Conservation (phyloP, 2,888 invertebrate species). For the Amphiduros pacificus region DNA sequence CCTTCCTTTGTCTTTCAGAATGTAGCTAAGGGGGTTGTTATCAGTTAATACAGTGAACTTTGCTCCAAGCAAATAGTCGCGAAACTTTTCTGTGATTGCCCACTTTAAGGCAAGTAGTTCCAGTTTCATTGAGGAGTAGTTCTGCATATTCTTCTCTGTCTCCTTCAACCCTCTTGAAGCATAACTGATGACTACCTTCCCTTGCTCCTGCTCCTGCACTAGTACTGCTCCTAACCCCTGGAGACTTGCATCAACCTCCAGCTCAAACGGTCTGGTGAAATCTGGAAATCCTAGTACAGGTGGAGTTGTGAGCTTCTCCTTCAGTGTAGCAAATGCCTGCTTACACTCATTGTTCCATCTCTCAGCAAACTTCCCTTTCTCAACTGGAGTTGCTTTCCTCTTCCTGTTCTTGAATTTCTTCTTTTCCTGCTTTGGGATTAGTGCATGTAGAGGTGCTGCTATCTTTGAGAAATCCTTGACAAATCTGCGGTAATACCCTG, state of each 20-base stretch:
- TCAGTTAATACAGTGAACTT: slow-evolving; percentile 7
- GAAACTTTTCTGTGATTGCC: slow-evolving; percentile 1
- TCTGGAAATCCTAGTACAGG: slow-evolving; percentile 23
- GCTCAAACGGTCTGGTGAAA: not conserved
- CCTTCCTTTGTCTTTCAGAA: not conserved
- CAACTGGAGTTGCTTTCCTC: not conserved
- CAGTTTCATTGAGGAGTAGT: slow-evolving; percentile 14
- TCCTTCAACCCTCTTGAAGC: not conserved
- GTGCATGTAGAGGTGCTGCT: not conserved
- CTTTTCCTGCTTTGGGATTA: not conserved
- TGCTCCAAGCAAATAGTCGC: slow-evolving; percentile 5
- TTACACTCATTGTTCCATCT: slow-evolving; percentile 16
- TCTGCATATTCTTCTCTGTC: slow-evolving; percentile 4
- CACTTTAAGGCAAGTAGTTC: slow-evolving; percentile 15
- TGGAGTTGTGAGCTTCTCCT: not conserved
- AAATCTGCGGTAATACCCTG: slow-evolving; percentile 16
- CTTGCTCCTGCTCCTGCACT: slow-evolving; percentile 8
- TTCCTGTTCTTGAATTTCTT: not conserved
- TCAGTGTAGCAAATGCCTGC: slow-evolving; percentile 4
- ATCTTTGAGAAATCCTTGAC: slow-evolving; percentile 9
- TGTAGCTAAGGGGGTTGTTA: not conserved
- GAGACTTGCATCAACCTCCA: slow-evolving; percentile 17
- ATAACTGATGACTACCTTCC: slow-evolving; percentile 13
- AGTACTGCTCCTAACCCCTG: slow-evolving; percentile 13
- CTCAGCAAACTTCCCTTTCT: not conserved